Base-by-base conservation (phyloP, 2,888 invertebrate species). In the Ectemnius cavifrons region DNA sequence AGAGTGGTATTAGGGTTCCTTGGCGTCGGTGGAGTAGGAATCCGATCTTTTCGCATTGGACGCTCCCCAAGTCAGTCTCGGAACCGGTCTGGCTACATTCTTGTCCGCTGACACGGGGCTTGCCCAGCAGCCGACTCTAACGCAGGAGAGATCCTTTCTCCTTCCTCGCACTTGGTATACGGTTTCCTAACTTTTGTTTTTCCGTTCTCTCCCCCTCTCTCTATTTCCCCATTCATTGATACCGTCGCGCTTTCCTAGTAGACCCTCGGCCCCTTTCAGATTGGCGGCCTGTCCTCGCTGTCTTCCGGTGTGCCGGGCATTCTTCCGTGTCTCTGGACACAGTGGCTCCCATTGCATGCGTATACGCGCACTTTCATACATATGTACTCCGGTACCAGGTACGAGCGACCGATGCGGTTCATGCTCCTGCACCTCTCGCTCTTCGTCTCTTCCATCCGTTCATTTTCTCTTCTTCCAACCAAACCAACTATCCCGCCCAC, bases 41-140 rank as follows among this genome's bases (percentile, higher is more conserved):
- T n/a, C 14, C n/a, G 37, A 20, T 56, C 23, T 49, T 47, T 18
- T 37, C 28, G 37, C 49, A 47, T 46, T 52, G 58, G 45, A 20
- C 57, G 49, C 45, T 63, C 62, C 59, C 47, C 63, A 49, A 72
- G 63, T 72, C 64, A 47, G 28, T 64, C 59, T 46, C 46, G 67
- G 78, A 87, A 89, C 88, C 87, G 83, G 88, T 89, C 83, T 66
- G 80, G 81, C 85, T 77, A 76, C 88, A 88, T 87, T 87, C 88
- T 82, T 81, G 63, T 57, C 82, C 79, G 81, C 85, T 80, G 74
- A 74, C 75, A 71, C 69, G 66, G 69, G 47, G 59, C 37, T 62
- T 62, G 63, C 47, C 56, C 11, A 28, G 27, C 60, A 20, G 13
- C 16, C 52, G 2, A 27, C 11, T 27, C 23, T 14, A 20, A 2